Conservation (phyloP, 2,797 vertebrate species). For the Lagorchestes hirsutus region DNA sequence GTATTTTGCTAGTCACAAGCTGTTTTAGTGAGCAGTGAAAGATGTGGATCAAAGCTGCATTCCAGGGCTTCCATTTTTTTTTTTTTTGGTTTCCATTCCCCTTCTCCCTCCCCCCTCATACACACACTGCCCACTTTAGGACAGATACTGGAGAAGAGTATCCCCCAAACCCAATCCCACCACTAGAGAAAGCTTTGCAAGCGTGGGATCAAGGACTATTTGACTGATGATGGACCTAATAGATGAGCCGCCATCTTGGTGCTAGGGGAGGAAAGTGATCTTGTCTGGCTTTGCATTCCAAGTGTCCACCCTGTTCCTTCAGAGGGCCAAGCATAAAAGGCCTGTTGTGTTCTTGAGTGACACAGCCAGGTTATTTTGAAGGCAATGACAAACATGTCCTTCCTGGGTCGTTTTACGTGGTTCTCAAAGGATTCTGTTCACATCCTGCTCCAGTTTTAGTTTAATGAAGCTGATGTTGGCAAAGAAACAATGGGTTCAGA, state of each 20-base stretch:
- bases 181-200: neutral
- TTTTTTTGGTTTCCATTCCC: neutral
- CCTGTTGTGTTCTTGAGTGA: neutral
- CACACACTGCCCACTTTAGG: neutral
- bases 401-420: neutral
- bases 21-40: conserved; percentile 22
- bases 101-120: neutral
- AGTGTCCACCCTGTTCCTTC: neutral
- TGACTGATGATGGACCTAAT: neutral
- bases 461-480: neutral
- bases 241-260: neutral
- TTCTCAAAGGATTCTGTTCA: neutral
- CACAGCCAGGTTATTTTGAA: neutral
- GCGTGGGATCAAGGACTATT: neutral
- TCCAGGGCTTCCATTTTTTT: neutral
- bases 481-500: neutral
- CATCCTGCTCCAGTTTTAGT: neutral
- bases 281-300: neutral
- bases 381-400: neutral
- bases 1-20: neutral
- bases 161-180: neutral
- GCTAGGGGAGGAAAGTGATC: neutral
- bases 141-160: neutral
- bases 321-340: neutral
- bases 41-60: conserved; percentile 14